Evolutionary conservation across 2,888 invertebrate genomes (phyloP), one percentile per base, ranked within the genome.

Genomic region (Apotomis turbidana): DNA sequence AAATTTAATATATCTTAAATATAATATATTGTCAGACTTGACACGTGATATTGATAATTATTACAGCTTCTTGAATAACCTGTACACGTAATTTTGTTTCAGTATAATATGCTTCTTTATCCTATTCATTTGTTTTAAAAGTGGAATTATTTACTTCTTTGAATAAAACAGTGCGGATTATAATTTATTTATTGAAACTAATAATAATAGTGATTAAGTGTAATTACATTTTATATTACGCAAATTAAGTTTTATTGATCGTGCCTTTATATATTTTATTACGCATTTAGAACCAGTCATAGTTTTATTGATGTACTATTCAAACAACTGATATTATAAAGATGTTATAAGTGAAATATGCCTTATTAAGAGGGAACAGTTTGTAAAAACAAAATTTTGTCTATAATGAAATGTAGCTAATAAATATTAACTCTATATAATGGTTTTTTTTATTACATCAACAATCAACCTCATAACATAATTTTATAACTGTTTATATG

Each of bases 121-220:
- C 15, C 10, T 36, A 6, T 66, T 46, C 46, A 57, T 46, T 55
- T 57, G 66, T 66, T 46, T 27, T 36, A 66, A 36, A 57, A 59
- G 27, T 9, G 27, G 15, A 13, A 5, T 15, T 54, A 13, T 68
- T 68, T 68, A 57, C 68, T 60, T 68, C 51, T 55, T 64, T 41
- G 62, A 71, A 74, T 71, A 46, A 62, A 70, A 67, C 60, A 5
- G 55, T 67, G 52, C 57, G 58, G 57, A 73, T 64, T 62, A 61
- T 63, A 70, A 70, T 62, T 73, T 67, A 70, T 73, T 66, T 70
- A 73, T 70, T 70, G 51, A 62, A 70, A 70, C 62, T 70, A 70
- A 70, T 49, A 59, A 27, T 70, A 55, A 64, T 66, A 62, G 46
- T 57, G 52, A 61, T 41, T 71, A 71, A 71, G 71, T 61, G 72